phyloP scores from a whole-genome alignment of 2,888 invertebrate species.

The Xylocampa areola region DNA sequence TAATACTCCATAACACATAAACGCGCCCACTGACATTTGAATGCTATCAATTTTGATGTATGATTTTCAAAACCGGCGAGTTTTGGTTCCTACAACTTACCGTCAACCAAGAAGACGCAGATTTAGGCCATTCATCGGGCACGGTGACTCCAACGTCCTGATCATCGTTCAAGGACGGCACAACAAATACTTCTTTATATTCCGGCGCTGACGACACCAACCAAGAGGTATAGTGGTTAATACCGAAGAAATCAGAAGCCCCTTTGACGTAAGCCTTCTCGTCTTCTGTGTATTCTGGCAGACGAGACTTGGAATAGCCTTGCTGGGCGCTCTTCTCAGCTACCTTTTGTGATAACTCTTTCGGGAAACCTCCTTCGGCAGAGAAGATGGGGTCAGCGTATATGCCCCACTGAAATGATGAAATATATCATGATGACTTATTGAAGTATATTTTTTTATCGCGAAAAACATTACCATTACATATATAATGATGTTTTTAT shows the following conservation, averaged over 20 bases:
- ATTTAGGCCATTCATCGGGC: constrained; percentile 67
- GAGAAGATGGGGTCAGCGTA: constrained; percentile 85
- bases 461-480: neutral
- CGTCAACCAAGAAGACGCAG: constrained; percentile 70
- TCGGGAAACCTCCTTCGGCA: constrained; percentile 85
- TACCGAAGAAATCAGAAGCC: constrained; percentile 79
- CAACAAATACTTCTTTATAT: constrained; percentile 43
- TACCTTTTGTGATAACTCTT: constrained; percentile 78
- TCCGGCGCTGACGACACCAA: constrained; percentile 68
- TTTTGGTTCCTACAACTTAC: too few species aligned
- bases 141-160: constrained; percentile 53
- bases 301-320: constrained; percentile 77
- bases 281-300: constrained; percentile 78
- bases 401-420: constrained; percentile 71
- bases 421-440: neutral
- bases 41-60: too few species aligned
- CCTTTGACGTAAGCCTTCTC: constrained; percentile 73
- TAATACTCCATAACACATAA: too few species aligned
- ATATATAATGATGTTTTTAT: too few species aligned
- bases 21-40: too few species aligned
- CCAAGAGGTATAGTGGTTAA: constrained; percentile 91
- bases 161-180: constrained; percentile 70
- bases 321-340: constrained; percentile 79
- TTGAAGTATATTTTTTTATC: too few species aligned
- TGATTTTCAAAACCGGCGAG: too few species aligned